Percentiles rank a stretch among this genome's conserved stretches.
Conservation (phyloP, 2,888 invertebrate genomes). For the Hirtodrosophila confusa region DNA sequence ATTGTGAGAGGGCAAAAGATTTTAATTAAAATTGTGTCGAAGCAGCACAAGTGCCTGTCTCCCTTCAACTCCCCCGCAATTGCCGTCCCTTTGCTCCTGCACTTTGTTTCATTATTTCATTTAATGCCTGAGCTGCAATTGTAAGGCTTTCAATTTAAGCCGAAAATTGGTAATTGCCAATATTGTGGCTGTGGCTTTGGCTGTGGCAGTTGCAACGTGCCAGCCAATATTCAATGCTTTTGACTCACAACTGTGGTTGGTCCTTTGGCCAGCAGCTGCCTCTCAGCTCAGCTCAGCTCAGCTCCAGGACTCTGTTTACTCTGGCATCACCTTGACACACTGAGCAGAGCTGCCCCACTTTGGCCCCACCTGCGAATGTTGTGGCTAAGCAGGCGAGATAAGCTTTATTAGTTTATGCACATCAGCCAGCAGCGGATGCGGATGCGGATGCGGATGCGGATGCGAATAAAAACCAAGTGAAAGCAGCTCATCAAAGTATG, state of each 20-base stretch:
- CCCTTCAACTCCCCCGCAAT: neutral
- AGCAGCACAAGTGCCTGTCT: constrained; percentile 56
- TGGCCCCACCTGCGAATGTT: constrained; percentile 8
- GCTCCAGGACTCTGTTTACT: neutral
- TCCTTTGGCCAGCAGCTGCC: constrained; percentile 3
- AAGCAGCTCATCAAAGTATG: constrained; percentile 41
- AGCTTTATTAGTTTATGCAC: constrained; percentile 73
- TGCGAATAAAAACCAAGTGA: constrained; percentile 31
- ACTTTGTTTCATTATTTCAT: constrained; percentile 71
- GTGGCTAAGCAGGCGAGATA: constrained; percentile 59
- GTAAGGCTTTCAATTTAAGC: constrained; percentile 76
- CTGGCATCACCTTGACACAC: constrained; percentile 60
- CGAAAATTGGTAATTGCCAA: constrained; percentile 72
- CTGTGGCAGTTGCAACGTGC: constrained; percentile 21
- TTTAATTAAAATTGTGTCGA: constrained; percentile 74
- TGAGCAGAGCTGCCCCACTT: constrained; percentile 42
- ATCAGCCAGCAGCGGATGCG: constrained; percentile 13
- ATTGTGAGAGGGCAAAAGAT: constrained; percentile 51
- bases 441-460: constrained; percentile 13
- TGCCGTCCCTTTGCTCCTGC: constrained; percentile 23
- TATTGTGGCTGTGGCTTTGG: constrained; percentile 44
- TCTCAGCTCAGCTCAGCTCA: neutral
- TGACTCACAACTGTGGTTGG: constrained; percentile 15
- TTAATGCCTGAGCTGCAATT: constrained; percentile 70
- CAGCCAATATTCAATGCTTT: neutral